Conservation (phyloP, 2,888 invertebrate species). For the Polietes domitor region DNA sequence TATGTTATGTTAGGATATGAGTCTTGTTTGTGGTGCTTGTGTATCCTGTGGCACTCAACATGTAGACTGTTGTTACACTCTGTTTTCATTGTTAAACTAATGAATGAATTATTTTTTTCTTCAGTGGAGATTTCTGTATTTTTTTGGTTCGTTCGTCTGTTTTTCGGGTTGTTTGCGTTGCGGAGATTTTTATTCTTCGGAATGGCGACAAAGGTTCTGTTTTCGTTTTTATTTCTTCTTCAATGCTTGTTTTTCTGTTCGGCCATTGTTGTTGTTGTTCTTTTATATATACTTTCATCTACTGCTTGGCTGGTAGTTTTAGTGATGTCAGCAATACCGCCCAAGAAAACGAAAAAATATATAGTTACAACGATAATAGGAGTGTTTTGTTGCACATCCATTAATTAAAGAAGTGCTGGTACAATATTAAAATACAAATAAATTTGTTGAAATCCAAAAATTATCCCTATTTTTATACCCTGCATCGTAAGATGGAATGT, state of each 20-base stretch:
- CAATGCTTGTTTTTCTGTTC: constrained; percentile 15
- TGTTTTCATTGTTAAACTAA: constrained; percentile 52
- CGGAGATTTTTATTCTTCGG: neutral
- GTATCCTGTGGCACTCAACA: constrained; percentile 11
- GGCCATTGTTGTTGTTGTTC: constrained; percentile 1
- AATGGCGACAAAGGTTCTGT: constrained; percentile 53
- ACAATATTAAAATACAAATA: too few relatives aligned
- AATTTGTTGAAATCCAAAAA: too few relatives aligned
- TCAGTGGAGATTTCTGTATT: neutral
- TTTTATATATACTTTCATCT: neutral
- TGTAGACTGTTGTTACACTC: constrained; percentile 38
- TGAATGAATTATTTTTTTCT: constrained; percentile 44
- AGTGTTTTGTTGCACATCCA: too few relatives aligned
- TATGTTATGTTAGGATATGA: constrained; percentile 12
- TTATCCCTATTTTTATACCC: too few relatives aligned
- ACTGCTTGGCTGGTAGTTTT: neutral
- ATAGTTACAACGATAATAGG: too few relatives aligned
- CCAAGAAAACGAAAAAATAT: neutral
- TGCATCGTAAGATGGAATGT: too few relatives aligned
- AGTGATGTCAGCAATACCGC: constrained; percentile 41
- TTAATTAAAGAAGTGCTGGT: too few relatives aligned
- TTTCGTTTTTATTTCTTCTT: constrained; percentile 34
- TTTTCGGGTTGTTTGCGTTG: neutral
- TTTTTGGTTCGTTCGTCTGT: neutral
- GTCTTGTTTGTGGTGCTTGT: constrained; percentile 22